A percentile compares a stretch with the other conserved stretches of the same genome.
phyloP scores from a whole-genome alignment of 2,113 vertebrate species.

The Coracopsis vasa region DNA sequence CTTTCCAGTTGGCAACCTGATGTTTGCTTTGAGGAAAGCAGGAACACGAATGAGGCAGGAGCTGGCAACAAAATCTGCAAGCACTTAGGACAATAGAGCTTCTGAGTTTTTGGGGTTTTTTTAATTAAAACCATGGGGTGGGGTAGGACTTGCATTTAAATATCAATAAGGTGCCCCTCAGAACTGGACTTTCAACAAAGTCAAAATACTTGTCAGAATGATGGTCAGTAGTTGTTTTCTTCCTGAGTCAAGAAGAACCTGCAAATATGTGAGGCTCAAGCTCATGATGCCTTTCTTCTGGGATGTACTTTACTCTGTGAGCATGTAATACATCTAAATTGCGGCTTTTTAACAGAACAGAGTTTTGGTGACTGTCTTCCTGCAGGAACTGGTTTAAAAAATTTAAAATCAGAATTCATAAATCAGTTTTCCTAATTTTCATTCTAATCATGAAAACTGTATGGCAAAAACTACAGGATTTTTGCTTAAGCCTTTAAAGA shows the following conservation, averaged over 20 bases:
- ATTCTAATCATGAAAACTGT: neutral
- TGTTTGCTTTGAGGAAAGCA: neutral
- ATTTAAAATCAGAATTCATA: neutral
- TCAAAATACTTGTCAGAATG: neutral
- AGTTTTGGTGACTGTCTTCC: neutral
- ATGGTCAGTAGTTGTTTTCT: neutral
- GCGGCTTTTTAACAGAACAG: neutral
- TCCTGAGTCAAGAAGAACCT: neutral
- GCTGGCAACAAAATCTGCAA: neutral
- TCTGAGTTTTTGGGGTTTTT: neutral
- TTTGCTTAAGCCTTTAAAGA: neutral
- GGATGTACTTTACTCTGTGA: neutral
- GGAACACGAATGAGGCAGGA: neutral
- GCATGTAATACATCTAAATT: neutral
- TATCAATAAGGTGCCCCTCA: neutral
- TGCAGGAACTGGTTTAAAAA: neutral
- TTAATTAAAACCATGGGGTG: neutral
- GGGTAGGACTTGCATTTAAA: neutral
- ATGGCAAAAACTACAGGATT: neutral
- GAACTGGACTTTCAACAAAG: neutral
- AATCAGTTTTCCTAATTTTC: neutral
- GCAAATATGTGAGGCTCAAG: neutral
- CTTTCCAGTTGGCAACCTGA: neutral
- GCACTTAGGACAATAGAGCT: neutral
- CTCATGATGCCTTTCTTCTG: neutral